Percentiles rank a stretch among this genome's conserved stretches.
phyloP scores from a whole-genome alignment of 2,113 vertebrate species.

The Leptobrachium leishanense region DNA sequence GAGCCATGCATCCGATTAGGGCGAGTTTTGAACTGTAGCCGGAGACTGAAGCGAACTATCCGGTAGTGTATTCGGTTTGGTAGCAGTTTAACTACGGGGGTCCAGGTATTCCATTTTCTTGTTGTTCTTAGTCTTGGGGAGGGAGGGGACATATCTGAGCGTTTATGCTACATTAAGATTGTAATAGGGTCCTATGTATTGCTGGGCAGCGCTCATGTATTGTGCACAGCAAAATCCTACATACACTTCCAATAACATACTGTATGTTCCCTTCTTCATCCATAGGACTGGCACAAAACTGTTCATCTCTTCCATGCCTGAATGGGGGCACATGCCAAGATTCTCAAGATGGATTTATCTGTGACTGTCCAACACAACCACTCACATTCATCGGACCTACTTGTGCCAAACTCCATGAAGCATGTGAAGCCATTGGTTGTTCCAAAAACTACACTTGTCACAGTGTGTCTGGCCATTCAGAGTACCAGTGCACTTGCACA shows the following conservation, averaged over 20 bases:
- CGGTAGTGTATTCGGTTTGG: too few relatives aligned
- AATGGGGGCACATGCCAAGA: slow-evolving; percentile 76
- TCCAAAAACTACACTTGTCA: slow-evolving; percentile 62
- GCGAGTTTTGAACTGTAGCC: too few relatives aligned
- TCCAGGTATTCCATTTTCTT: too few relatives aligned
- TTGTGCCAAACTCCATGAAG: slow-evolving; percentile 73
- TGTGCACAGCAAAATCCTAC: neutral
- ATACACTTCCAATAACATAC: neutral
- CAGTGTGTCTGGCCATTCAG: slow-evolving; percentile 53
- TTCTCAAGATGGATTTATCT: slow-evolving; percentile 65
- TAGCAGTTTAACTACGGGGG: too few relatives aligned
- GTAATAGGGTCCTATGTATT: too few relatives aligned
- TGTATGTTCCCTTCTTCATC: slow-evolving; percentile 50
- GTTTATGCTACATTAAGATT: too few relatives aligned
- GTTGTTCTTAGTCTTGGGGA: too few relatives aligned
- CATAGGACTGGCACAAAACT: slow-evolving; percentile 64
- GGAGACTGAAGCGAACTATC: too few relatives aligned
- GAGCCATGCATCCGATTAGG: too few relatives aligned
- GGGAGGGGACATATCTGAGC: too few relatives aligned
- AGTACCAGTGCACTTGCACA: slow-evolving; percentile 70
- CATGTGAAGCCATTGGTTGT: slow-evolving; percentile 55
- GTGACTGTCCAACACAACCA: slow-evolving; percentile 66
- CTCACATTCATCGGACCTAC: slow-evolving; percentile 65
- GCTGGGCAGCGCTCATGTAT: too few relatives aligned
- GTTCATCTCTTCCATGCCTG: slow-evolving; percentile 74